Percentiles rank a stretch among this genome's conserved stretches.
These are phyloP conservation scores for Sylvia borin DNA, from an alignment of 2,797 vertebrate species.

Conservation along the genomic window DNA sequence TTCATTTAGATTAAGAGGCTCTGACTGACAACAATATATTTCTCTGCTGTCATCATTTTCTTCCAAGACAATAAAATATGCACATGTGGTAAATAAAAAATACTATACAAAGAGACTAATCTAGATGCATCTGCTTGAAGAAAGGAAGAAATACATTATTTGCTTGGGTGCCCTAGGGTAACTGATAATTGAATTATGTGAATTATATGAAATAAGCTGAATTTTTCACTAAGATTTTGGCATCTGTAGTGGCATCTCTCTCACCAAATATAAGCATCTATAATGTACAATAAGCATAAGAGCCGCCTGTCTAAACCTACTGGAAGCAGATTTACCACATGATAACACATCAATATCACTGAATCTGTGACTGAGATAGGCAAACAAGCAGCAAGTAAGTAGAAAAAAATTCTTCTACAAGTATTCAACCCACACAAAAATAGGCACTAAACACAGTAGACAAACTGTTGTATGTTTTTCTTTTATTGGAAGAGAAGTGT, in stretches of 20 bases:
- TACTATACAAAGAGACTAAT: background rate
- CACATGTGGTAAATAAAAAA: conserved; percentile 42
- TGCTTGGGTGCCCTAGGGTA: background rate
- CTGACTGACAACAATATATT: conserved; percentile 37
- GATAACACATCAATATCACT: background rate
- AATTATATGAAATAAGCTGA: background rate
- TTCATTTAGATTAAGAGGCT: conserved; percentile 46
- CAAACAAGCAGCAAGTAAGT: background rate
- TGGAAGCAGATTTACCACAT: background rate
- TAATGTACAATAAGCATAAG: background rate
- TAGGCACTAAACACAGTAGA: background rate
- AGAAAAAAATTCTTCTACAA: background rate
- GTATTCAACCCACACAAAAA: background rate
- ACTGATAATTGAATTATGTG: background rate
- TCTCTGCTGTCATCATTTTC: conserved; percentile 22
- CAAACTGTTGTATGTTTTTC: background rate
- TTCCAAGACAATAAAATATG: conserved; percentile 27
- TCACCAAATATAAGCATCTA: background rate
- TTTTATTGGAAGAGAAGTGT: background rate
- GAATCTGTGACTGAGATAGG: background rate
- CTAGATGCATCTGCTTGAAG: background rate
- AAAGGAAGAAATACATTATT: background rate
- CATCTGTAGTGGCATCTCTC: background rate
- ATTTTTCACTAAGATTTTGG: background rate
- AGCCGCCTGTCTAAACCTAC: background rate